These are phyloP conservation scores for Rhombomys opimus DNA, from an alignment of 2,113 vertebrate genomes.

Conservation along the genomic window DNA sequence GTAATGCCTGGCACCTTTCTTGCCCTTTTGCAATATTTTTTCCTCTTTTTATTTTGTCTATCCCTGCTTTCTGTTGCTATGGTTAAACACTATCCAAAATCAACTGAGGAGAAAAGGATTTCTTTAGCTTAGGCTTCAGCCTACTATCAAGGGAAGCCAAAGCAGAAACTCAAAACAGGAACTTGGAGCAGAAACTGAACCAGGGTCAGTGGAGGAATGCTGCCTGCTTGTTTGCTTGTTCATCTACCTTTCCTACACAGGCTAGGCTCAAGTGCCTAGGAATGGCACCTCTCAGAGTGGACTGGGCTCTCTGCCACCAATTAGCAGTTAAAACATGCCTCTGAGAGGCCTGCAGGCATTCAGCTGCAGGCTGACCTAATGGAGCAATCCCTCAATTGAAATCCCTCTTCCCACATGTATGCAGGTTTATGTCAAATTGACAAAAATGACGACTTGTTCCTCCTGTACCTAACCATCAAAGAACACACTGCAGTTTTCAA, in stretches of 20 bases:
- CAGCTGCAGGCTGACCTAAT: background rate
- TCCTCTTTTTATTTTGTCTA: background rate
- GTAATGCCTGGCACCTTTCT: background rate
- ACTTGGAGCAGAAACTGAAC: background rate
- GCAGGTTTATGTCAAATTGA: background rate
- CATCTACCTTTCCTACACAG: background rate
- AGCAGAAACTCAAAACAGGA: background rate
- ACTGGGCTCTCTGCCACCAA: background rate
- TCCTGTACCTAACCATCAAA: slow-evolving; percentile 82
- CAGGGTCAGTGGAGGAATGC: background rate
- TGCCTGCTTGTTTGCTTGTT: background rate
- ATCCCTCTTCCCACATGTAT: background rate
- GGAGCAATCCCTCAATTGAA: background rate
- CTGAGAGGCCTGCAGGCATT: background rate
- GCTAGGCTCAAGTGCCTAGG: background rate
- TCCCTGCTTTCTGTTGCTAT: slow-evolving; percentile 85
- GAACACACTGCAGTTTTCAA: slow-evolving; percentile 78
- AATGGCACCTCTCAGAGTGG: background rate
- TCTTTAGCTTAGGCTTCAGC: background rate
- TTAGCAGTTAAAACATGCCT: background rate
- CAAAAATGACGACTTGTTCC: slow-evolving; percentile 59
- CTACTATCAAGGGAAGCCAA: background rate
- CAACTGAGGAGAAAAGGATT: background rate
- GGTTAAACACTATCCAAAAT: background rate
- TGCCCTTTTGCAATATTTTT: background rate